These are phyloP conservation scores for Phyllostomus discolor DNA, from an alignment of 2,113 vertebrate genomes.

Conservation along the genomic window DNA sequence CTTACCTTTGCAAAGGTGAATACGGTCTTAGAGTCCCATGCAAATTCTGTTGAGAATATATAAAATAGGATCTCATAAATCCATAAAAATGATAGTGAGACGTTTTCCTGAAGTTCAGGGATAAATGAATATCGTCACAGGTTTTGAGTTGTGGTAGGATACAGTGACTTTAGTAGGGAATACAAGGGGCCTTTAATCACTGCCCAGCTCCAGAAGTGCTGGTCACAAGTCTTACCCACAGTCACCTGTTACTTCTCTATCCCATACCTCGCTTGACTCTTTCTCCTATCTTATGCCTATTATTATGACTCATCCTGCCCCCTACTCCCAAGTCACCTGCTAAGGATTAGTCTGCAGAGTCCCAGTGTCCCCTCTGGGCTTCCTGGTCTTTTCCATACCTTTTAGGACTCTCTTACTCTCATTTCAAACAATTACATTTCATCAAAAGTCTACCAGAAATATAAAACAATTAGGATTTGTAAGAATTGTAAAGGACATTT, in stretches of 20 bases:
- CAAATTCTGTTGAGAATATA: neutral
- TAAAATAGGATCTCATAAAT: neutral
- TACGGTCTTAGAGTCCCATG: neutral
- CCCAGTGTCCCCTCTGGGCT: neutral
- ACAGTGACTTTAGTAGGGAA: neutral
- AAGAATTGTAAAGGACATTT: neutral
- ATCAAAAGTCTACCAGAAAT: conserved; percentile 30
- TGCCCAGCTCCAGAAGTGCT: neutral
- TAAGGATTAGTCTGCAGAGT: neutral
- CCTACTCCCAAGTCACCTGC: neutral
- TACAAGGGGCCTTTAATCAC: neutral
- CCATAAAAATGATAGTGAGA: neutral
- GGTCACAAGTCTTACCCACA: neutral
- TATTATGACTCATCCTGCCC: neutral
- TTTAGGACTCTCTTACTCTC: neutral
- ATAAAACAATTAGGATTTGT: neutral
- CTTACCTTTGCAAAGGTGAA: neutral
- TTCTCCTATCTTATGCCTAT: neutral
- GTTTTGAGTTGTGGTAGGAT: neutral
- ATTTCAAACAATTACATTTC: conserved; percentile 5
- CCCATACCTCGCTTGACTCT: neutral
- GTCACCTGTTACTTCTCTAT: neutral
- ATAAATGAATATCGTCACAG: neutral
- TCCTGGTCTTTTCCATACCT: neutral
- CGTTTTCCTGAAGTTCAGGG: neutral